Percentiles rank a stretch among this genome's conserved stretches.
Evolutionary conservation across 2,888 invertebrate genomes (phyloP).

Genomic region (Sphecodes monilicornis): DNA sequence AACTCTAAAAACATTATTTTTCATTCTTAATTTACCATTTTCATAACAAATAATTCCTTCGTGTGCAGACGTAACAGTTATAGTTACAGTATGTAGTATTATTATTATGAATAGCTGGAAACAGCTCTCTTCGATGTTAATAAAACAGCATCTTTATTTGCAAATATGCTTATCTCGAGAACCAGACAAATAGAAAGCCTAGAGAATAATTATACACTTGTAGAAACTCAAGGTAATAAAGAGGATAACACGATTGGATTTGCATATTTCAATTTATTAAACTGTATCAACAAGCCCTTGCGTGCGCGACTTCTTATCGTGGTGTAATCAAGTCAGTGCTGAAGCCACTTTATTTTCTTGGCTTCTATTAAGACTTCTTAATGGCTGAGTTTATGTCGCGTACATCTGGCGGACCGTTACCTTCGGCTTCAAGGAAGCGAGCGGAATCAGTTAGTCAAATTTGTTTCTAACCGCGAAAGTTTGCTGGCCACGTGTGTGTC

Average conservation of each 20-base stretch:
- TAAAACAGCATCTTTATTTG: not conserved
- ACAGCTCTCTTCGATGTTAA: not conserved
- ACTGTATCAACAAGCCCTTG: not conserved
- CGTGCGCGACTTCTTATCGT: not conserved
- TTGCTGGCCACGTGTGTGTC: not conserved
- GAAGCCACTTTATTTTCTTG: not conserved
- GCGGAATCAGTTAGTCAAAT: conserved; percentile 7
- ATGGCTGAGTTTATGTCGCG: not conserved
- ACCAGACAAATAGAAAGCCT: not conserved
- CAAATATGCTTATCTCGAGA: not conserved
- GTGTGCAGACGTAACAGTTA: not conserved
- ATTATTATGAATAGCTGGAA: not conserved
- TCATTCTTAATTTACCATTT: not conserved
- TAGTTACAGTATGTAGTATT: not conserved
- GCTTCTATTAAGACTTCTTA: conserved; percentile 3
- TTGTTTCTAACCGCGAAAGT: not conserved
- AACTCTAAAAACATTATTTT: not conserved
- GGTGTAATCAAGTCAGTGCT: no score
- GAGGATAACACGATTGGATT: not conserved
- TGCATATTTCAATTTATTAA: not conserved
- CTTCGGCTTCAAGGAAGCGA: not conserved
- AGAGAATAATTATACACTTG: not conserved
- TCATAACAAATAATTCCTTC: not conserved
- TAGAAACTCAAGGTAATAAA: not conserved
- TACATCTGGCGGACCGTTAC: conserved; percentile 2